Base-by-base conservation (phyloP, 2,888 invertebrate species). In the Lithophane ornitopus region DNA sequence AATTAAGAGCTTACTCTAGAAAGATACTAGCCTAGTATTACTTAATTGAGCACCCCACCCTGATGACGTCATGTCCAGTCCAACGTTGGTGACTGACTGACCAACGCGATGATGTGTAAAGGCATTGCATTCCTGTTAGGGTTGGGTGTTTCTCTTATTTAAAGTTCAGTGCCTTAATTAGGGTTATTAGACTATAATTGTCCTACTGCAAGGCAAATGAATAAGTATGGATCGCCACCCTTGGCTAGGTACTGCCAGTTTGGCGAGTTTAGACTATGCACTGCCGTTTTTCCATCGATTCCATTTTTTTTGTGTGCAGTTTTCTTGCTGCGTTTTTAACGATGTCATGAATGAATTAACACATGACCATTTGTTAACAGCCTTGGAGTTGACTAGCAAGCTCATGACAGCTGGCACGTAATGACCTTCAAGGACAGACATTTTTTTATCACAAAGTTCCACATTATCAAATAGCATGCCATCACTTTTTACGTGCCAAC, bases 31-130 rank as follows among this genome's bases (percentile, higher is more conserved):
- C 2, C 54, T 26, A 77, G 54, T 62, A 67, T 11, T 12, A 28
- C 2, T 54, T 70, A 67, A 62, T 58, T 49, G 49, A 54, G 41
- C 19, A 46, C 66, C n/a, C 70, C 41, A 9, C 59, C n/a, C 46
- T 34, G 22, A 69, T 81, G 81, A 72, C 52, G 39, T 66, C 65
- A 72, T 16, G 49, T 28, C n/a, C 52, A 54, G 61, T 19, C 19
- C 61, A 76, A 44, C 66, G 46, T 56, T 16, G 39, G 22, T 58
- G 69, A 62, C 34, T 81, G 82, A 74, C 56, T 82, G 74, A 59
- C 68, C 74, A 59, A 49, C 22, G 73, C 82, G 28, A 61, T 81
- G 82, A 56, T 41, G 74, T 58, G 70, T 11, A 52, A 78, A 63
- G 41, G 12, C 3, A 44, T 67, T 65, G 70, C 82, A 69, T 81